Conservation (phyloP, 2,888 invertebrate genomes). For the Xestobium rufovillosum region DNA sequence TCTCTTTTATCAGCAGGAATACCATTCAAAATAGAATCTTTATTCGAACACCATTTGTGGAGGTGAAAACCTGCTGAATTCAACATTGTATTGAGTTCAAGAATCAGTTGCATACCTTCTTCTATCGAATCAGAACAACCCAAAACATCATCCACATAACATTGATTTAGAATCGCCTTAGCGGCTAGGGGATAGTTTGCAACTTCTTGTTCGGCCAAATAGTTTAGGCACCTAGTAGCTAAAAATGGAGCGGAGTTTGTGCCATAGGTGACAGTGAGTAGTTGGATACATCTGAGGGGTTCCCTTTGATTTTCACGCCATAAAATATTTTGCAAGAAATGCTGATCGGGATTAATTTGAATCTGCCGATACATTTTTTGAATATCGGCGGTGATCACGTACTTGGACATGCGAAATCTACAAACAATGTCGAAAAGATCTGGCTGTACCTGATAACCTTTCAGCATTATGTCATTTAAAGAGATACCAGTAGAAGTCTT, state of each 20-base stretch:
- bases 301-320: slow-evolving; percentile 1
- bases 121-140: slow-evolving; percentile 2
- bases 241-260: slow-evolving; percentile 11
- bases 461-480: slow-evolving; percentile 1
- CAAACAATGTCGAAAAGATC: slow-evolving; percentile 1
- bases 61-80: slow-evolving; percentile 5
- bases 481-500: not conserved
- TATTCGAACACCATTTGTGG: slow-evolving; percentile 7
- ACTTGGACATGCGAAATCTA: not conserved
- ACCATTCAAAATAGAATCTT: too few species aligned
- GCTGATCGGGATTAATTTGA: not conserved
- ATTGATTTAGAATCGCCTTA: slow-evolving; percentile 3
- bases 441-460: slow-evolving; percentile 1
- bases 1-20: too few species aligned
- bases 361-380: slow-evolving; percentile 5
- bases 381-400: slow-evolving; percentile 3
- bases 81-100: slow-evolving; percentile 3
- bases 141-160: slow-evolving; percentile 8
- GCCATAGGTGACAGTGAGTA: slow-evolving; percentile 18
- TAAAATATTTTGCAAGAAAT: slow-evolving; percentile 1
- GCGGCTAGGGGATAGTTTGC: slow-evolving; percentile 1
- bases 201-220: not conserved
- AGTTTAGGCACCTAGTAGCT: not conserved
- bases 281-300: slow-evolving; percentile 1
- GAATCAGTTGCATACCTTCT: not conserved